Conservation (phyloP, 2,113 vertebrate species). For the Climacteris rufus region DNA sequence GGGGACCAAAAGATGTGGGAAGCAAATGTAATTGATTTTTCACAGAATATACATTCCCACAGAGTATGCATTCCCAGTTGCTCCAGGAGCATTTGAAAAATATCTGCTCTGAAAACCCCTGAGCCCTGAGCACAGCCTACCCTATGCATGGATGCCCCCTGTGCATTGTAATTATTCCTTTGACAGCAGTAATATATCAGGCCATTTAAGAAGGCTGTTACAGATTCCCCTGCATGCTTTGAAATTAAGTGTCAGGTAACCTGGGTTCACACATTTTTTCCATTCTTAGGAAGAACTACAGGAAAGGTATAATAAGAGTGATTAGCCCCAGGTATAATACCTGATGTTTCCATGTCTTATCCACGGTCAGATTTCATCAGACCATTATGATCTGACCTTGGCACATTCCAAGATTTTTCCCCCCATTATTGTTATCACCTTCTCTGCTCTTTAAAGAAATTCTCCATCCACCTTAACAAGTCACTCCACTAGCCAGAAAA, state of each 20-base stretch:
- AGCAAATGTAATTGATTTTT: background rate
- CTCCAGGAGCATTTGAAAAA: background rate
- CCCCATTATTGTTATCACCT: background rate
- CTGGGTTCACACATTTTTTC: background rate
- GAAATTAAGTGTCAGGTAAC: background rate
- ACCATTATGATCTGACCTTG: background rate
- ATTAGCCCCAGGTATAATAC: constrained; percentile 12
- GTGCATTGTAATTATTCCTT: background rate
- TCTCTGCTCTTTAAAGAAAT: constrained; percentile 4
- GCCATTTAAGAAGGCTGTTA: background rate
- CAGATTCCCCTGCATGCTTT: background rate
- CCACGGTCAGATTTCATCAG: background rate
- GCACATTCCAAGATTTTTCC: constrained; percentile 10
- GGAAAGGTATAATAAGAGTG: background rate
- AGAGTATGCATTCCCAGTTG: background rate
- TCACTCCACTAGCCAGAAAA: background rate
- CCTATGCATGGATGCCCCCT: background rate
- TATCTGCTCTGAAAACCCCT: background rate
- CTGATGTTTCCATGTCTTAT: constrained; percentile 6
- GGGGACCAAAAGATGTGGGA: background rate
- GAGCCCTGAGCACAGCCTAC: background rate
- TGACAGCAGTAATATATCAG: background rate
- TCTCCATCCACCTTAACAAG: background rate
- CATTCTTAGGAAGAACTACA: background rate
- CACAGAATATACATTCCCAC: background rate